A percentile compares a stretch with the other conserved stretches of the same genome.
phyloP scores from a whole-genome alignment of 2,113 vertebrate species.

The Ovis aries region DNA sequence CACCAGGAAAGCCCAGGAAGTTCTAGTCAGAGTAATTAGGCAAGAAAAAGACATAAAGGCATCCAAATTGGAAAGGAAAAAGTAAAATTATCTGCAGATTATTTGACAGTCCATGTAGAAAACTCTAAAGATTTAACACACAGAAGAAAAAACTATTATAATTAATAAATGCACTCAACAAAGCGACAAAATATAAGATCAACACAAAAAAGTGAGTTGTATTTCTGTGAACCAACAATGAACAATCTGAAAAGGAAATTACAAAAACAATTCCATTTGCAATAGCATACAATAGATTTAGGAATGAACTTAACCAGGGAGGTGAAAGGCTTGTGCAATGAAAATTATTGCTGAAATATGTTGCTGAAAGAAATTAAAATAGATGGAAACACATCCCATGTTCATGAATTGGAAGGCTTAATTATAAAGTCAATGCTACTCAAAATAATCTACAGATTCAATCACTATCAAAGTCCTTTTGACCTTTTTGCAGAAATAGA shows the following conservation, averaged over 20 bases:
- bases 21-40: not conserved
- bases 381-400: not conserved
- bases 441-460: not conserved
- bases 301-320: not conserved
- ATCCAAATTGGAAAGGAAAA: not conserved
- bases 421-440: not conserved
- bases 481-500: not conserved
- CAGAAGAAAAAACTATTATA: not conserved
- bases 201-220: not conserved
- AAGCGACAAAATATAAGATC: not conserved
- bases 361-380: not conserved
- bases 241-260: not conserved
- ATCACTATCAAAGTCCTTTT: not conserved
- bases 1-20: not conserved
- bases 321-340: not conserved
- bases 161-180: not conserved
- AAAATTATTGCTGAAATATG: not conserved
- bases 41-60: not conserved
- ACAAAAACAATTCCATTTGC: not conserved
- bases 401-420: not conserved
- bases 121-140: not conserved
- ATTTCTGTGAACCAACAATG: not conserved
- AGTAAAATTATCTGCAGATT: not conserved
- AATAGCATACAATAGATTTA: not conserved
- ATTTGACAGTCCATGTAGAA: not conserved